Conservation (phyloP, 2,888 invertebrate genomes). For the Tinea semifulvella region DNA sequence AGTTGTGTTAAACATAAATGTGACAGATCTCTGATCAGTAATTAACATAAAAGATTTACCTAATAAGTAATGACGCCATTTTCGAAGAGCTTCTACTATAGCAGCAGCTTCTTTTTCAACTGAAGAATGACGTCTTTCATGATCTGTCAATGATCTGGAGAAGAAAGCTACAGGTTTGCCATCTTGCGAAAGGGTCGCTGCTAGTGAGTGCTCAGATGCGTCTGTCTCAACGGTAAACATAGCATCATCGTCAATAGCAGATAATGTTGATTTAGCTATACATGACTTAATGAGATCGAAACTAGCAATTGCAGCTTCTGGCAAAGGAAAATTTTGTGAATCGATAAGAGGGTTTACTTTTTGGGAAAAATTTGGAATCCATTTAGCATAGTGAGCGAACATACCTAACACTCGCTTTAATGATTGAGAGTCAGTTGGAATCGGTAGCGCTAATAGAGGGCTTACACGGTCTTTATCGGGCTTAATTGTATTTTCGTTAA, state of each 20-base stretch:
- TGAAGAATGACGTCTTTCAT: background rate
- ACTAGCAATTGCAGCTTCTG: background rate
- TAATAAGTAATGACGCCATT: background rate
- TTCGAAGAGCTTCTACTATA: background rate
- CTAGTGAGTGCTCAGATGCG: background rate
- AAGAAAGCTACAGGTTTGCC: background rate
- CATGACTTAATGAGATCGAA: too few relatives aligned
- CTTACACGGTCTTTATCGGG: conserved; percentile 1
- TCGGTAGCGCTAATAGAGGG: background rate
- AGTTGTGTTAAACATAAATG: too few relatives aligned
- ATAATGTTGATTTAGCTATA: too few relatives aligned
- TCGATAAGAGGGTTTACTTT: background rate
- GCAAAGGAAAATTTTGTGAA: conserved; percentile 1
- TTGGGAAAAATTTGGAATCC: background rate
- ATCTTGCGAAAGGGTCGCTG: background rate
- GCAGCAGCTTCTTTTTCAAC: background rate
- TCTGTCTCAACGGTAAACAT: background rate
- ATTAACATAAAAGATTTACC: background rate
- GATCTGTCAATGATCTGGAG: background rate
- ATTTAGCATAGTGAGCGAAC: background rate
- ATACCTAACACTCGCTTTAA: background rate
- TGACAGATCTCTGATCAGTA: too few relatives aligned
- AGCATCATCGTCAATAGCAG: background rate
- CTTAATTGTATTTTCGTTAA: background rate
- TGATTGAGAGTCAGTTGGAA: background rate